phyloP scores from a whole-genome alignment of 2,888 invertebrate genomes.

The Drosophila peninsularis region DNA sequence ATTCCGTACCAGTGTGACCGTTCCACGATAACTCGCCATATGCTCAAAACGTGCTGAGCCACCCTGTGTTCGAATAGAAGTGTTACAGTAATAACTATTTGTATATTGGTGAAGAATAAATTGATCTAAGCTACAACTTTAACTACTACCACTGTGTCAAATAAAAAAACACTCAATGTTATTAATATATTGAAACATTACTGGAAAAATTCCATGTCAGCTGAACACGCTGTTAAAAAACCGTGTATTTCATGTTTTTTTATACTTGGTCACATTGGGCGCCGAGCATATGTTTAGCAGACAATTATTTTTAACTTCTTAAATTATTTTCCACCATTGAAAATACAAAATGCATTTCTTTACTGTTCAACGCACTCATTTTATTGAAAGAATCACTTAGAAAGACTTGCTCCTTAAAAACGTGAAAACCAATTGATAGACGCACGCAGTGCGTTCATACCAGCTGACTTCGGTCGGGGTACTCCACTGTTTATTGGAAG shows the following conservation, averaged over 20 bases:
- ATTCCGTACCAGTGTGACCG: constrained; percentile 45
- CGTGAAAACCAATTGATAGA: constrained; percentile 41
- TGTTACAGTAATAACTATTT: background rate
- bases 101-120: background rate
- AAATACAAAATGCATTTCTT: constrained; percentile 1
- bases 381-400: constrained; percentile 75
- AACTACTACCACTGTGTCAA: background rate
- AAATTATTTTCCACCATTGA: background rate
- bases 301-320: background rate
- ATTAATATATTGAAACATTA: background rate
- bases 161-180: too few relatives aligned
- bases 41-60: background rate
- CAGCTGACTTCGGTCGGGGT: constrained; percentile 29
- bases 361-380: constrained; percentile 74
- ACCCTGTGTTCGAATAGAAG: background rate
- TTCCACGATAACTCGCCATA: background rate
- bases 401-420: constrained; percentile 58
- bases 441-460: constrained; percentile 48
- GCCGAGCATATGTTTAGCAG: constrained; percentile 7
- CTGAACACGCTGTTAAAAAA: background rate
- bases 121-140: background rate
- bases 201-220: background rate
- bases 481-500: constrained; percentile 81
- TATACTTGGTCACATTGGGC: constrained; percentile 14
- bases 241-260: background rate